Conservation (phyloP, 2,888 invertebrate genomes). For the Isoperla grammatica region DNA sequence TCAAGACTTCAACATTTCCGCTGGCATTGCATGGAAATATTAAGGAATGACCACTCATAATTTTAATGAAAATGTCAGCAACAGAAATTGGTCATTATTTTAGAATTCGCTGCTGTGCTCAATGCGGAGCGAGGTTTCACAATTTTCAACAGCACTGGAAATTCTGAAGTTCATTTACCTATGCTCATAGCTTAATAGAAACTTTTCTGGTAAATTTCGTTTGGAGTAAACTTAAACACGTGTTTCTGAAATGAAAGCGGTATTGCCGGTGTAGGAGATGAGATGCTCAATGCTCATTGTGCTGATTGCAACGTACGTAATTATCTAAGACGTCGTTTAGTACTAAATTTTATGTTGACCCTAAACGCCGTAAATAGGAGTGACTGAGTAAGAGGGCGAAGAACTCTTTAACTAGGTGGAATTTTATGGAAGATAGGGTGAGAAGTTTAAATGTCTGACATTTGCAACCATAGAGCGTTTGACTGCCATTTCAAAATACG, state of each 20-base stretch:
- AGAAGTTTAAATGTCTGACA: neutral
- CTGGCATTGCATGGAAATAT: neutral
- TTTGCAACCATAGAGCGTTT: neutral
- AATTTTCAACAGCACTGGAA: neutral
- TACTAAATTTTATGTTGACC: too few species aligned
- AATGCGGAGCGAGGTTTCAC: neutral
- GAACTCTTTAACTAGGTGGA: neutral
- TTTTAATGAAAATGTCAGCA: slow-evolving; percentile 14
- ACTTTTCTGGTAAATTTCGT: slow-evolving; percentile 12
- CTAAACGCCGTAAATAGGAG: too few species aligned
- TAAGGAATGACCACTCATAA: slow-evolving; percentile 6
- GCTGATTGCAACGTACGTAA: neutral
- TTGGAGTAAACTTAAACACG: slow-evolving; percentile 5
- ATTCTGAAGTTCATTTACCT: slow-evolving; percentile 1
- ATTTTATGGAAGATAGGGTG: neutral
- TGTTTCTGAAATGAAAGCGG: slow-evolving; percentile 13
- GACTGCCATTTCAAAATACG: neutral
- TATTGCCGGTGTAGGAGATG: neutral
- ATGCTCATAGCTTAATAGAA: slow-evolving; percentile 9
- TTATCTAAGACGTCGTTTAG: too few species aligned
- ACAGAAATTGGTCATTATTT: slow-evolving; percentile 13
- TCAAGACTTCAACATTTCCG: too few species aligned
- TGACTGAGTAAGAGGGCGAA: neutral
- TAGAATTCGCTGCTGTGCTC: neutral
- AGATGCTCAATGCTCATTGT: neutral